Evolutionary conservation across 2,113 vertebrate species (phyloP).

Genomic region (Elachura formosa): DNA sequence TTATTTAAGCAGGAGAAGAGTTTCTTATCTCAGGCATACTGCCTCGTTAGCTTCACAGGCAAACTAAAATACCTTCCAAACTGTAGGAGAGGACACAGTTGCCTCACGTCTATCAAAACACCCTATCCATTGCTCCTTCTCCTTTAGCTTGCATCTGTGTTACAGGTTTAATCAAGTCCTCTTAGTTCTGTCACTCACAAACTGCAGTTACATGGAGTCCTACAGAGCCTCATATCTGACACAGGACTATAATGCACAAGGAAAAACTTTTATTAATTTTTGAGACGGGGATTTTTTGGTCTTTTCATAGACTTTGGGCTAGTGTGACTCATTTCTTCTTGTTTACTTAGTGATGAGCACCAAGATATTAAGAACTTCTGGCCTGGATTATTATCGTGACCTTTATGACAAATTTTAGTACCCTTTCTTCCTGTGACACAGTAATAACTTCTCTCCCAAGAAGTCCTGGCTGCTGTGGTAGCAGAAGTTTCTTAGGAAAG

Average conservation of each 20-base stretch:
- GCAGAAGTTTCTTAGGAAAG: neutral
- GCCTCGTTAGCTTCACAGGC: neutral
- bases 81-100: neutral
- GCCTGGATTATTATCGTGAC: neutral
- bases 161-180: neutral
- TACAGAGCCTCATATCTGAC: neutral
- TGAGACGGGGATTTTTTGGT: neutral
- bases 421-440: neutral
- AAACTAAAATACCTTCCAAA: slow-evolving; percentile 3
- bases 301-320: neutral
- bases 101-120: neutral
- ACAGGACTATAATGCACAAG: rapidly evolving
- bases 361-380: neutral
- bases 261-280: neutral
- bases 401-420: neutral
- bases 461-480: neutral
- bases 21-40: neutral
- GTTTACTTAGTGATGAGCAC: neutral
- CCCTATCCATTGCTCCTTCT: neutral
- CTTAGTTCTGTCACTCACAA: neutral
- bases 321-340: neutral
- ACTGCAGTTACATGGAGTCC: neutral
- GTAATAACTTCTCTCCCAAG: neutral
- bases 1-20: neutral
- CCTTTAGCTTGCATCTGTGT: neutral